These are phyloP conservation scores for Suillia variegata DNA, from an alignment of 2,888 invertebrate genomes.

Conservation along the genomic window DNA sequence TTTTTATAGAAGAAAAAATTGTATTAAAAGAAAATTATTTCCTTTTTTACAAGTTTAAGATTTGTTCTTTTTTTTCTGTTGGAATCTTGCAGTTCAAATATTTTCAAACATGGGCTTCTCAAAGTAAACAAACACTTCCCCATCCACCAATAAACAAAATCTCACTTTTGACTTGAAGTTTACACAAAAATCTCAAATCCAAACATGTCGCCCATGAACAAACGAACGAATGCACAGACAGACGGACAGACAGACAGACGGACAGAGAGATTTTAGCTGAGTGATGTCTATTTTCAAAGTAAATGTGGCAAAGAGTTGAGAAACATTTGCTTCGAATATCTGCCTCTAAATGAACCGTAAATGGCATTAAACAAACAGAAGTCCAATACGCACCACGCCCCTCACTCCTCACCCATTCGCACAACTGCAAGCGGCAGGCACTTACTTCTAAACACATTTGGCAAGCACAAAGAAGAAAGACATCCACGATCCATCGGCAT, in stretches of 20 bases:
- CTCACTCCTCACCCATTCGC: no score
- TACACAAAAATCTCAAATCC: neutral
- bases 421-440: neutral
- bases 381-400: no score
- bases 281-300: conserved; percentile 46
- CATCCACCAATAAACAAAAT: neutral
- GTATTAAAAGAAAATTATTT: no score
- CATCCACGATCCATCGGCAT: neutral
- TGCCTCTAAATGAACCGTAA: conserved; percentile 42
- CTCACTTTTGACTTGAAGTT: neutral
- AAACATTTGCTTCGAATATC: conserved; percentile 30
- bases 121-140: neutral
- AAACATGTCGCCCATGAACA: neutral
- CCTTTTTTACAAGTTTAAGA: no score
- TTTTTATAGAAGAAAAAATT: no score
- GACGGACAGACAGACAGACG: neutral
- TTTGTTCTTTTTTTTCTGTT: no score
- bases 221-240: neutral
- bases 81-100: no score
- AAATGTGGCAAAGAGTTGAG: conserved; percentile 42
- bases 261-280: conserved; percentile 19
- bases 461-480: neutral
- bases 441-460: neutral
- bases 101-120: no score
- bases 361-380: conserved; percentile 27